phyloP scores from a whole-genome alignment of 2,888 invertebrate species.

The Marasmarcha lunaedactyla region DNA sequence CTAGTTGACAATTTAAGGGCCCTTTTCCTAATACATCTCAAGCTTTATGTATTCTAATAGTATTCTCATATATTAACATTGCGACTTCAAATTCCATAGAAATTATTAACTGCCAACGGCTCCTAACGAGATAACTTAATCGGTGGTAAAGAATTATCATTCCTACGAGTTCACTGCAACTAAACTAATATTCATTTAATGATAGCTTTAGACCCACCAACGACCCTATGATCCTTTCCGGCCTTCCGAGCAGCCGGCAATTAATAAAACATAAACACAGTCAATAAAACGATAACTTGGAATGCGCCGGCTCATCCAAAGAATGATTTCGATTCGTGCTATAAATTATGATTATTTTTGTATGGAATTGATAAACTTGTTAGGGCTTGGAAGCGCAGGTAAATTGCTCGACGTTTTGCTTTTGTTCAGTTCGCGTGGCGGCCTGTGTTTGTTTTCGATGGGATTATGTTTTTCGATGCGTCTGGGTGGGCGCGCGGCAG shows the following conservation, averaged over 20 bases:
- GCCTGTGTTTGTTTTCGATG: conserved; percentile 61
- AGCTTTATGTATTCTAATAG: too few relatives aligned
- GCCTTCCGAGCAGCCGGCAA: conserved; percentile 24
- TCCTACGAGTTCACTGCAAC: background rate
- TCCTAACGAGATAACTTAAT: too few relatives aligned
- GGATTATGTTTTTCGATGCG: conserved; percentile 50
- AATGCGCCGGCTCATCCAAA: conserved; percentile 57
- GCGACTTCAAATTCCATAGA: too few relatives aligned
- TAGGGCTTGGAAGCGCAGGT: conserved; percentile 61
- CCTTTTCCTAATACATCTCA: background rate
- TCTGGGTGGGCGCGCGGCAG: conserved; percentile 62
- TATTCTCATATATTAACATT: too few relatives aligned
- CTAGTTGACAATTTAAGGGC: background rate
- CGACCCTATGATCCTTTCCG: conserved; percentile 1
- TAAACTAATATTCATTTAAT: background rate
- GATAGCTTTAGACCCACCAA: background rate
- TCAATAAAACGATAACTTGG: conserved; percentile 53
- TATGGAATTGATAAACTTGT: conserved; percentile 70
- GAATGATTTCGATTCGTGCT: conserved; percentile 55
- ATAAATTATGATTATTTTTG: conserved; percentile 65
- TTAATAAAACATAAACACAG: conserved; percentile 52
- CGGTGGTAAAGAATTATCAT: too few relatives aligned
- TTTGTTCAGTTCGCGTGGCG: conserved; percentile 63
- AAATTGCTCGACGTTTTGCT: conserved; percentile 57
- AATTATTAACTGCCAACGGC: too few relatives aligned